phyloP scores from a whole-genome alignment of 2,888 invertebrate genomes.

The Aleiodes alternator region DNA sequence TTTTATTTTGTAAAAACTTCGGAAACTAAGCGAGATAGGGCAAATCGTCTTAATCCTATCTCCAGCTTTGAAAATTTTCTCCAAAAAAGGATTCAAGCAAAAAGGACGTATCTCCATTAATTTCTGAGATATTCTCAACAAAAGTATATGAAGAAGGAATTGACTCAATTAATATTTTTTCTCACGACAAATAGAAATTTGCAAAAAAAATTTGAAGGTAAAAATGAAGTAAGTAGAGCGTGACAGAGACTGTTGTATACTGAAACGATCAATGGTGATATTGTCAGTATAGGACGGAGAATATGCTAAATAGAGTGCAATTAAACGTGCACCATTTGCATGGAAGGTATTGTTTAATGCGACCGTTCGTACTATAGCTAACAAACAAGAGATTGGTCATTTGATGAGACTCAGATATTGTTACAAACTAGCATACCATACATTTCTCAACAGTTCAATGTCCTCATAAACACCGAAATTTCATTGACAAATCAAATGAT shows the following conservation, averaged over 20 bases:
- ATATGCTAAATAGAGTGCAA: slow-evolving; percentile 47
- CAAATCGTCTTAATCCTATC: no score
- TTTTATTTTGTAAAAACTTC: no score
- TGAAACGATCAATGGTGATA: slow-evolving; percentile 21
- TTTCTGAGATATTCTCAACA: no score
- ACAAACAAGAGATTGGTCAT: slow-evolving; percentile 23
- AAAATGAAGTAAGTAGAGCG: slow-evolving; percentile 19
- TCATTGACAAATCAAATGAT: background rate
- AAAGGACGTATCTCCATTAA: no score
- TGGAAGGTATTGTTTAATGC: slow-evolving; percentile 45
- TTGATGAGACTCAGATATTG: slow-evolving; percentile 17
- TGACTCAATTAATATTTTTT: no score
- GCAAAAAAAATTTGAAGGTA: background rate
- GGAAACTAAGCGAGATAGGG: no score
- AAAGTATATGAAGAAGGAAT: no score
- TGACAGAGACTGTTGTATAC: slow-evolving; percentile 11
- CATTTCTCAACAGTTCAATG: slow-evolving; percentile 25
- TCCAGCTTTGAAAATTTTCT: no score
- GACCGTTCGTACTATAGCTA: slow-evolving; percentile 23
- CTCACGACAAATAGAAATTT: background rate
- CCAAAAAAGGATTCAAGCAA: no score
- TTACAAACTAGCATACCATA: background rate
- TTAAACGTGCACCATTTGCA: slow-evolving; percentile 46
- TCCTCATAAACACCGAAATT: background rate
- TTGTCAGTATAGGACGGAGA: slow-evolving; percentile 14